Base-by-base conservation (phyloP, 2,113 vertebrate species). In the Hiodon tergisus region DNA sequence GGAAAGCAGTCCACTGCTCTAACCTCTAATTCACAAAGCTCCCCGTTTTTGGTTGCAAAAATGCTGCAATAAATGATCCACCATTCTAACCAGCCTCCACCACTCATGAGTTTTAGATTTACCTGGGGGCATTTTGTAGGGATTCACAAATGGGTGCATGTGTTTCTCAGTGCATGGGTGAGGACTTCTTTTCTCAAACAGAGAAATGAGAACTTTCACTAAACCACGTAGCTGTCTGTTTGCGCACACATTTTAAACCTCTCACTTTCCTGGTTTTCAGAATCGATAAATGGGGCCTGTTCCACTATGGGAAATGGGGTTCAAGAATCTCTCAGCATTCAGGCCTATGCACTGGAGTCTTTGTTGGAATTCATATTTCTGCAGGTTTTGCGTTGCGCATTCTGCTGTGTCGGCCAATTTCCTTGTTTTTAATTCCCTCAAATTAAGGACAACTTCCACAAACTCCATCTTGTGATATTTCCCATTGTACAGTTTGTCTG, bases 201-300 rank as follows among this genome's bases (percentile, higher is more conserved):
- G 63, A 74, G 52, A 58, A 86, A 82, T 80, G 71, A 83, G 62
- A 74, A 69, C 72, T 83, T 79, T 83, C 48, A 74, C 76, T 82
- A 76, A 76, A 80, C 80, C 77, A 50, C 74, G 48, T 80, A 81
- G 82, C 72, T 60, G 61, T 53, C 72, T 79, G 79, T 80, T 79
- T 14, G 60, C 55, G 73, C 79, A 74, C 54, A 53, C 65, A 74
- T 79, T 80, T 47, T 80, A 71, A 71, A 75, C 71, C 58, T 74
- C 78, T 83, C 70, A 78, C 80, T 83, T 76, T 48, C 54, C 78
- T 80, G 79, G 75, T 69, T 3, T 66, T 68, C 7, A 48, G 61
- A 82, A 88, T 88, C 85, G 81, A 88, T 89, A 83, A 61, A 57
- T 77, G 77, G 79, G 72, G 65, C 47, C 53, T 73, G 76, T 82